These are phyloP conservation scores for Bos javanicus DNA, from an alignment of 2,113 vertebrate species.

Conservation along the genomic window DNA sequence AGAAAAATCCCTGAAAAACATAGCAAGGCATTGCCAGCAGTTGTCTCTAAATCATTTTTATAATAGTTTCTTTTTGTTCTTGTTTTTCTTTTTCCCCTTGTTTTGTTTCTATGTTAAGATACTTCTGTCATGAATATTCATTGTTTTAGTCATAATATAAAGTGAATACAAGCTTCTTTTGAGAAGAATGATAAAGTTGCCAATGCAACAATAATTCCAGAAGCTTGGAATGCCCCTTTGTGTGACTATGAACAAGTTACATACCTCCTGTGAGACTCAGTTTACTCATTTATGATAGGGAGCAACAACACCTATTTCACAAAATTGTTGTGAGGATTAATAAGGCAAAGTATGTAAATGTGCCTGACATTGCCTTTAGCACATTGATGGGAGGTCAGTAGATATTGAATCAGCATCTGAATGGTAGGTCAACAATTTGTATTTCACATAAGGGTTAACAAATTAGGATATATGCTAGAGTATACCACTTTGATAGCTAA, in stretches of 20 bases:
- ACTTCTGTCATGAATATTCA: neutral
- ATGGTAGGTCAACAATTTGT: neutral
- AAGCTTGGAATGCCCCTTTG: neutral
- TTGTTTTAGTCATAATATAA: slow-evolving; percentile 11
- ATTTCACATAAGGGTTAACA: neutral
- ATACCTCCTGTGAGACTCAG: neutral
- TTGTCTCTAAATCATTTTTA: neutral
- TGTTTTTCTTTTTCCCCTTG: neutral
- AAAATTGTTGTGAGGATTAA: neutral
- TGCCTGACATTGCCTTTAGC: neutral
- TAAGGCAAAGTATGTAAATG: neutral
- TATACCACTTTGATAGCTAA: neutral
- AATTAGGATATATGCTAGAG: neutral
- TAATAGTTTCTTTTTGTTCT: neutral
- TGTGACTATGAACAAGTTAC: neutral
- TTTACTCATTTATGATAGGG: neutral
- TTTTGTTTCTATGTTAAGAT: neutral
- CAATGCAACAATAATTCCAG: slow-evolving; percentile 6
- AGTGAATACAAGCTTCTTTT: slow-evolving; percentile 31
- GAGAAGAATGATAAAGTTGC: slow-evolving; percentile 9
- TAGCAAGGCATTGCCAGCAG: neutral
- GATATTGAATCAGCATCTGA: neutral
- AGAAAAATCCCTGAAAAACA: neutral
- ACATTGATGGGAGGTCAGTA: neutral
- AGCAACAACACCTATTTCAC: neutral